Evolutionary conservation across 1,140 invertebrate genomes (phyloP).

Genomic region (Drosophila bifasciata): DNA sequence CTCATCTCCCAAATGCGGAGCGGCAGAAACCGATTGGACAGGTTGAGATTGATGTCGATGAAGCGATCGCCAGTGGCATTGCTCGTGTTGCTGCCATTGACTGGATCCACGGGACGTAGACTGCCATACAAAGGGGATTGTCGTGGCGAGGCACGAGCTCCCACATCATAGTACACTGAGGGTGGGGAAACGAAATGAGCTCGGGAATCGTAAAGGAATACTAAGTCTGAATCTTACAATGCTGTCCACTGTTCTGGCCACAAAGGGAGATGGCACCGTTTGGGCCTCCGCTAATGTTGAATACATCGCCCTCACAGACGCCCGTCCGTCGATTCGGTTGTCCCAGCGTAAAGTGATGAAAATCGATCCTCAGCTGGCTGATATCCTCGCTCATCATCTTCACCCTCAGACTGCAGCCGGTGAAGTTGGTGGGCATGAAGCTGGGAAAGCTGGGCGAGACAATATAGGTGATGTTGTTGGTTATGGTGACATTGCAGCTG

Average conservation of each 20-base stretch:
- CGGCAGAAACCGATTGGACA: constrained; percentile 85
- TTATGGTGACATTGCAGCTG: constrained; percentile 90
- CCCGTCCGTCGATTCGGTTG: constrained; percentile 92
- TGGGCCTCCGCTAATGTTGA: constrained; percentile 86
- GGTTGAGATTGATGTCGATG: constrained; percentile 70
- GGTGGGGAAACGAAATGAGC: constrained; percentile 12
- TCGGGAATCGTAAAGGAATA: too few relatives aligned
- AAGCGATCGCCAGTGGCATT: constrained; percentile 43
- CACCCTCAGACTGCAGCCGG: constrained; percentile 87
- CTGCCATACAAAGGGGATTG: constrained; percentile 72
- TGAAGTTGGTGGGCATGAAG: constrained; percentile 87
- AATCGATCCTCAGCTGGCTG: constrained; percentile 91
- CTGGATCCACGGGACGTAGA: constrained; percentile 46
- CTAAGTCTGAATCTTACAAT: constrained; percentile 88
- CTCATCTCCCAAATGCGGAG: constrained; percentile 91
- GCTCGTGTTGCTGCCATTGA: constrained; percentile 15
- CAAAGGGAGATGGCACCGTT: constrained; percentile 88
- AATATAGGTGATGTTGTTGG: constrained; percentile 94
- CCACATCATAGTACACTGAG: constrained; percentile 89
- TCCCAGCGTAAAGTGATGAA: constrained; percentile 91
- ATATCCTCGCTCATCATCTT: constrained; percentile 90
- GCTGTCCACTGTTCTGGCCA: constrained; percentile 93
- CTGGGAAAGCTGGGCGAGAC: constrained; percentile 92
- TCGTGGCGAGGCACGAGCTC: constrained; percentile 69
- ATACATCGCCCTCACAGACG: constrained; percentile 90